Base-by-base conservation (phyloP, 2,113 vertebrate species). In the Silurus asotus region DNA sequence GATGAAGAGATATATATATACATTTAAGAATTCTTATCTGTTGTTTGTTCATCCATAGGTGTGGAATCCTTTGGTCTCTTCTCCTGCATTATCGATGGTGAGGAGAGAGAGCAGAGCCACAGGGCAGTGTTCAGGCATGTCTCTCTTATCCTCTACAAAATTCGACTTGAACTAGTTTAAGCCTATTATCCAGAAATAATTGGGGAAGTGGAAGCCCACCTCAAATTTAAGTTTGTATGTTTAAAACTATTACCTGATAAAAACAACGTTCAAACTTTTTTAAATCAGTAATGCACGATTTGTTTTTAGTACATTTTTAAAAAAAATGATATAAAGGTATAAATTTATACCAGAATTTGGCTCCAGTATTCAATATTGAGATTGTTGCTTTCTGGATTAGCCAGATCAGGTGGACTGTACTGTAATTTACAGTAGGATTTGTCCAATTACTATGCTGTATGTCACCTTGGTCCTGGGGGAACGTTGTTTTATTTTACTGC, bases 101-200 rank as follows among this genome's bases (percentile, higher is more conserved):
- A 97, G 91, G 97, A 99, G 92, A 91, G 95, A 88, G 97, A 97
- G 78, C 98, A 99, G 89, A 99, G 96, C 9, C 98, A 99, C 91
- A 95, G 97, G 37, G 97, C 97, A 0, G 97, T 95, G 86, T 95
- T 95, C 94, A 95, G 95, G 95, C 95, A 51, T 82, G 90, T 56
- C 23, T 85, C 28, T 48, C 48, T 88, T 48, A n/a, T n/a, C 55
- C 59, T 74, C 37, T 6, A 8, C 23, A 84, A 83, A 58, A 2
- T n/a, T 64, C 59, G 23, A 4, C 45, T 59, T 83, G 15, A 23
- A 14, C 15, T 37, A 56, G 25, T 9, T 45, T 20, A 61, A 9
- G 3, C 14, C n/a, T 15, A 23, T 51, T 59, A 8, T 59, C 28
- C 11, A 37, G 25, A 0, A 45, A 6, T 58, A 51, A 77, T 7